Evolutionary conservation across 1,140 invertebrate species (phyloP).

Genomic region (Sinonovacula constricta): DNA sequence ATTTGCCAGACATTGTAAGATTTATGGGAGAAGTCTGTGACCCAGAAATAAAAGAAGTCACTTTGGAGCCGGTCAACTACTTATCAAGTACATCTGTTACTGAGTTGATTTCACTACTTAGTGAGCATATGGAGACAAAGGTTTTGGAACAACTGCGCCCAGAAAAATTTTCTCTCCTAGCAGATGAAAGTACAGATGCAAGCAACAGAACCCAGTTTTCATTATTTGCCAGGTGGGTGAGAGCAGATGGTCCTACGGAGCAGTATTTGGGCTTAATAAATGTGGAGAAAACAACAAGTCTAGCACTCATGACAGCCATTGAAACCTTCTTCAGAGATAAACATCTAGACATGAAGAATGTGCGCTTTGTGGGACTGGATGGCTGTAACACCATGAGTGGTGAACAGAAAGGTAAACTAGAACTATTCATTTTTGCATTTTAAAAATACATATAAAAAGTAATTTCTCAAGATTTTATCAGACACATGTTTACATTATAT

Average conservation of each 20-base stretch:
- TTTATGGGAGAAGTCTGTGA: constrained; percentile 16
- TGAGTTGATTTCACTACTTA: not conserved
- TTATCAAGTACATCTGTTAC: not conserved
- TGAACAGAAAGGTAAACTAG: not conserved
- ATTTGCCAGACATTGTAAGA: not conserved
- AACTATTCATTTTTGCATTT: too few relatives aligned
- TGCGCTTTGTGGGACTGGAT: constrained; percentile 1
- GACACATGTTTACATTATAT: too few relatives aligned
- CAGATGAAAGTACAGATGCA: constrained; percentile 19
- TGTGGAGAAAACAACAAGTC: constrained; percentile 4
- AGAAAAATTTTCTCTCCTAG: constrained; percentile 19
- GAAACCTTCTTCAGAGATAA: not conserved
- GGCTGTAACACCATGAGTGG: constrained; percentile 9
- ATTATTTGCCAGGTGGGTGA: constrained; percentile 15
- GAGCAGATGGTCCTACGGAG: not conserved
- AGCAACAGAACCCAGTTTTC: constrained; percentile 13
- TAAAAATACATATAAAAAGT: too few relatives aligned
- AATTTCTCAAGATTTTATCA: too few relatives aligned
- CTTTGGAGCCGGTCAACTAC: not conserved
- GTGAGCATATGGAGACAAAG: not conserved
- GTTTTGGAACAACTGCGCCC: not conserved
- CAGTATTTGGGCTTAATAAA: not conserved
- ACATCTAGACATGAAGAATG: not conserved
- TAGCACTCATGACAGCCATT: constrained; percentile 1
- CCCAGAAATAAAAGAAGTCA: not conserved